These are phyloP conservation scores for Acronicta aceris DNA, from an alignment of 2,888 invertebrate species.

Conservation along the genomic window DNA sequence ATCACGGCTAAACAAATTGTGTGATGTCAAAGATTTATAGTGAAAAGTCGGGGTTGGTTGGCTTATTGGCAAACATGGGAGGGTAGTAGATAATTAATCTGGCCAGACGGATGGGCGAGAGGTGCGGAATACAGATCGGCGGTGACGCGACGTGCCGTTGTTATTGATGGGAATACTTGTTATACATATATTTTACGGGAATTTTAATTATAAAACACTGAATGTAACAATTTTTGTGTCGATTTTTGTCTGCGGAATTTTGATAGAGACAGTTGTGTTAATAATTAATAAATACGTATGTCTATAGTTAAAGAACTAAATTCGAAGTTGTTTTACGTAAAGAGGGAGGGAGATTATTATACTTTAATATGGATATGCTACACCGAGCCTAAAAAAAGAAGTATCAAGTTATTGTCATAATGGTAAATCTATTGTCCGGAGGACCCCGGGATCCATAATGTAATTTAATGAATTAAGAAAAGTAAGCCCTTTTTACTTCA, in stretches of 20 bases:
- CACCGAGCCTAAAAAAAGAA: no score
- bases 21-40: conserved; percentile 72
- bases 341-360: no score
- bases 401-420: no score
- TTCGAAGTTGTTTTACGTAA: no score
- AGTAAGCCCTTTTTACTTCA: no score
- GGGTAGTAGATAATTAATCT: conserved; percentile 86
- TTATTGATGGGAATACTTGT: conserved; percentile 55
- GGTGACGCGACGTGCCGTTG: conserved; percentile 61
- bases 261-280: background rate
- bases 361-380: no score
- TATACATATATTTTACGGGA: conserved; percentile 42
- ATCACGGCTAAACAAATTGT: conserved; percentile 52
- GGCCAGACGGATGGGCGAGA: conserved; percentile 80
- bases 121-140: conserved; percentile 84
- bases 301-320: no score
- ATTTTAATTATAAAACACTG: conserved; percentile 38
- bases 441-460: no score
- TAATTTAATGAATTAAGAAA: no score
- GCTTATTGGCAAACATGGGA: conserved; percentile 87
- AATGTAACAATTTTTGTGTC: background rate
- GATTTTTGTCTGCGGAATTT: background rate
- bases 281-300: no score
- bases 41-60: conserved; percentile 73
- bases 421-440: no score